phyloP scores from a whole-genome alignment of 2,888 invertebrate genomes.

The Meganola albula region DNA sequence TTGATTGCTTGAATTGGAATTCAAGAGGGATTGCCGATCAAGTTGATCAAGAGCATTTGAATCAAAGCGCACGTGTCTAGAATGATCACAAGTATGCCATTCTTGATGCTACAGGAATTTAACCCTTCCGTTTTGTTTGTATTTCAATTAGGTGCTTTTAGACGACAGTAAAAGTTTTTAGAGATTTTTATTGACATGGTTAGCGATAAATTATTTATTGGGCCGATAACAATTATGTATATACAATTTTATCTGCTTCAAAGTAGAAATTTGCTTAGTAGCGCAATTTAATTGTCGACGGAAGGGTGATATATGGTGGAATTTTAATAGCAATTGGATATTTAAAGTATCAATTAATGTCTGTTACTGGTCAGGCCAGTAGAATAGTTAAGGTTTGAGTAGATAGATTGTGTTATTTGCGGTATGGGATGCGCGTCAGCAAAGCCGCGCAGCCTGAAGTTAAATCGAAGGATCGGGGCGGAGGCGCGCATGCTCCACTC shows the following conservation, averaged over 20 bases:
- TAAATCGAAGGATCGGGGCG: constrained; percentile 66
- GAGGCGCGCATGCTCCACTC: constrained; percentile 51
- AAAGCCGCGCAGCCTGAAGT: constrained; percentile 53
- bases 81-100: constrained; percentile 35
- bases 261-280: too few relatives aligned
- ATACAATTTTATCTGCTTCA: too few relatives aligned
- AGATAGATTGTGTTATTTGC: constrained; percentile 67
- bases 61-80: constrained; percentile 56
- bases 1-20: constrained; percentile 35
- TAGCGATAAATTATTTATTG: too few relatives aligned
- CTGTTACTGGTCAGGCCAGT: constrained; percentile 36
- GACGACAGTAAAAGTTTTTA: too few relatives aligned
- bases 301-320: too few relatives aligned
- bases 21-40: constrained; percentile 39
- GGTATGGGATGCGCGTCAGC: constrained; percentile 57
- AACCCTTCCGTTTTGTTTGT: constrained; percentile 42
- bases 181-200: too few relatives aligned
- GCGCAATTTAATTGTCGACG: too few relatives aligned
- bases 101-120: constrained; percentile 32
- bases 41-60: constrained; percentile 49
- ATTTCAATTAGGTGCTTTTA: constrained; percentile 39
- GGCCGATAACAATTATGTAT: too few relatives aligned
- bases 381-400: constrained; percentile 53
- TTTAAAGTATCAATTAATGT: constrained; percentile 37
- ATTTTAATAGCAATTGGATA: too few relatives aligned